These are phyloP conservation scores for Gastrophysa polygoni DNA, from an alignment of 2,888 invertebrate genomes.

Conservation along the genomic window DNA sequence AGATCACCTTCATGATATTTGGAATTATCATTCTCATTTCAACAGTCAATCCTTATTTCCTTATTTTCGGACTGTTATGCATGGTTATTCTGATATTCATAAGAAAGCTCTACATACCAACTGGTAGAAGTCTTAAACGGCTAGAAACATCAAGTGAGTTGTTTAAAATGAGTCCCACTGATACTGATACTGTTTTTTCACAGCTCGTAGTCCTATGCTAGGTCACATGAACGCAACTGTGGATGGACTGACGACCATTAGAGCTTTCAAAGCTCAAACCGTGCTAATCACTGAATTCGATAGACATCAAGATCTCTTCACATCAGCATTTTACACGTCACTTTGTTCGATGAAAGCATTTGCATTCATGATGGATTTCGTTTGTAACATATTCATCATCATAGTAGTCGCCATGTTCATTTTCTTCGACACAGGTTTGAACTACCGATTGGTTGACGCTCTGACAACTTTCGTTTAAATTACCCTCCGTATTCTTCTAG, in stretches of 20 bases:
- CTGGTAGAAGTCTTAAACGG: conserved; percentile 47
- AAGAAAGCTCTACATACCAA: conserved; percentile 42
- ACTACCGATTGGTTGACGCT: too few species aligned
- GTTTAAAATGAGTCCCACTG: conserved; percentile 3
- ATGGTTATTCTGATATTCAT: conserved; percentile 38
- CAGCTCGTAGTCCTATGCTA: conserved; percentile 54
- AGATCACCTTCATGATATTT: conserved; percentile 9
- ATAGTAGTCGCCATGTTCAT: conserved; percentile 40
- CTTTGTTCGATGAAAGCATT: conserved; percentile 49
- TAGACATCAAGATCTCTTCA: conserved; percentile 53
- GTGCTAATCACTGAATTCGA: conserved; percentile 52
- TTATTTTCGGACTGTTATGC: conserved; percentile 38
- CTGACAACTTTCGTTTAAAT: too few species aligned
- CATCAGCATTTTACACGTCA: conserved; percentile 50
- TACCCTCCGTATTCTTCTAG: conserved; percentile 37
- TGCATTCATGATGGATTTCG: conserved; percentile 48
- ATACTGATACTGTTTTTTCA: too few species aligned
- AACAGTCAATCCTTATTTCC: conserved; percentile 40
- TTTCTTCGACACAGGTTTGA: conserved; percentile 40
- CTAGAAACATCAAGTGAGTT: conserved; percentile 48
- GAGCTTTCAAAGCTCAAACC: conserved; percentile 51
- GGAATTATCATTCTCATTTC: conserved; percentile 40
- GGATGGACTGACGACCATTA: conserved; percentile 56
- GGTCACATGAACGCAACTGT: conserved; percentile 55
- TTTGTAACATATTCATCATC: conserved; percentile 44